Evolutionary conservation across 2,113 vertebrate genomes (phyloP), one percentile per base, ranked within the genome.

Genomic region (Lepus timidus): DNA sequence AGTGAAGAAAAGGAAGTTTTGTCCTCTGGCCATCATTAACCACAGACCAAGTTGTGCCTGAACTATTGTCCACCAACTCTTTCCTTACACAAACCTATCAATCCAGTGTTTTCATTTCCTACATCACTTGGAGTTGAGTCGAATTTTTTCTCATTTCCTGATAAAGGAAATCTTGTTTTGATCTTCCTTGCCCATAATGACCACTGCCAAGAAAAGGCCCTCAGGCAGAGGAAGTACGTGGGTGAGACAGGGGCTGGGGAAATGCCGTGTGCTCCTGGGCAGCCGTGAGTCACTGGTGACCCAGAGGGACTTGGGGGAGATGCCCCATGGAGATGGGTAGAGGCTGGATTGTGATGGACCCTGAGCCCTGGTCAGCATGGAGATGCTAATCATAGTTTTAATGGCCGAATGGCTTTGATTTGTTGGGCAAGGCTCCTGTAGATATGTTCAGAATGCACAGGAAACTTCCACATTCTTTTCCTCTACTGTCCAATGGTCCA

Each of bases 251-350:
- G 55, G 36, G 6, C 22, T 1, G 29, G 9, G 36, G 39, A 51
- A 27, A 10, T 6, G 1, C 17, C 1, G 0, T 6, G 12, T 65
- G 19, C 22, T 36, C 9, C 4, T 6, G 4, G 0, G 3, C 20
- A 10, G 7, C 8, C 17, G 3, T 31, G 3, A 7, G 17, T 19
- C 36, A 7, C 39, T 49, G 29, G 9, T 33, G 27, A 7, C 36
- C 44, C 27, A 11, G 39, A n/a, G 55, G 27, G 1, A 3, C 25
- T 4, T 10, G 9, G 16, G 5, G 8, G 67, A n/a, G 23, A 20
- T 76, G 49, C 49, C 49, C 55, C 19, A 14, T 74, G 36, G 67
- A 27, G 33, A 23, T 20, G 14, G 8, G 27, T 4, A 27, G 51
- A 64, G 39, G 27, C 62, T 29, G 23, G 31, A 36, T 44, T 27